Conservation (phyloP, 2,797 vertebrate genomes). For the Basileuterus tristriatus region DNA sequence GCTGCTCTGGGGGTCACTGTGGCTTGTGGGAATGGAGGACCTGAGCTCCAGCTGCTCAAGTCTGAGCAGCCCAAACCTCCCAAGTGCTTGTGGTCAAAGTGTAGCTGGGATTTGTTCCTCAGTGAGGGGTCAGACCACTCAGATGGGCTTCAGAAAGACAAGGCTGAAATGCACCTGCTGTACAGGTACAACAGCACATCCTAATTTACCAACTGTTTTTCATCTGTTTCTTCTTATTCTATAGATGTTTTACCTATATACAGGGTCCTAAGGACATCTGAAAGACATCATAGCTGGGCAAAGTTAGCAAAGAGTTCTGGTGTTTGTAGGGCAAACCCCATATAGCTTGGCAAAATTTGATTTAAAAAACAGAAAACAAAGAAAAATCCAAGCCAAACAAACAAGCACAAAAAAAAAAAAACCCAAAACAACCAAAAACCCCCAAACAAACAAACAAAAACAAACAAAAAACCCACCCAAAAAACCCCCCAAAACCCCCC, state of each 20-base stretch:
- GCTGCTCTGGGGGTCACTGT: accelerated
- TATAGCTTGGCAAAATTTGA: not conserved
- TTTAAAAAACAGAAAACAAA: accelerated
- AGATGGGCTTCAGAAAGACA: not conserved
- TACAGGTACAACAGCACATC: not conserved
- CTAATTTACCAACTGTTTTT: not conserved
- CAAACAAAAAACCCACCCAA: no score
- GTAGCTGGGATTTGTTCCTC: not conserved
- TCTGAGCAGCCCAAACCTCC: not conserved
- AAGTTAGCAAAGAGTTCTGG: not conserved
- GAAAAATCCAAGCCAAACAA: not conserved
- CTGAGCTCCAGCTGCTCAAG: accelerated
- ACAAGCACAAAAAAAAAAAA: no score
- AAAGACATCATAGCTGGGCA: not conserved
- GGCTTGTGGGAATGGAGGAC: accelerated
- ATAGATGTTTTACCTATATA: not conserved
- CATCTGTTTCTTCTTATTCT: not conserved
- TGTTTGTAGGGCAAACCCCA: not conserved
- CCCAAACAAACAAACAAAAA: not conserved
- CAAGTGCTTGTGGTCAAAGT: not conserved
- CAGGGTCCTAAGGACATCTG: not conserved
- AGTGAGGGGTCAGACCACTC: accelerated
- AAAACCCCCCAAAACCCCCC: not conserved
- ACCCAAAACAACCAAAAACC: not conserved
- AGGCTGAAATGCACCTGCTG: not conserved